phyloP scores from a whole-genome alignment of 2,113 vertebrate genomes.

The Clinocottus analis region DNA sequence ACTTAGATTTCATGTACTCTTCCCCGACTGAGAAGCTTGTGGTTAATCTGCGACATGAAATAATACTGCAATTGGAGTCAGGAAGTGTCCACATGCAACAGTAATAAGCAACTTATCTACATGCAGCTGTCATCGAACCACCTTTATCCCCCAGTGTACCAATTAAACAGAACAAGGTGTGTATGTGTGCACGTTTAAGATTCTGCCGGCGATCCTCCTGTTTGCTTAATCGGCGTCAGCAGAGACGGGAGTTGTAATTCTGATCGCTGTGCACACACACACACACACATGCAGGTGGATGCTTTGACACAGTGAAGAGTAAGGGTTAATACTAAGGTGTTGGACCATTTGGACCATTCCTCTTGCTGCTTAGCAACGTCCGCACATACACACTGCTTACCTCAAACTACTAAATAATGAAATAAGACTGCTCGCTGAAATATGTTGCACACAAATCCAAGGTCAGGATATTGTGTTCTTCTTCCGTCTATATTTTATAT shows the following conservation, averaged over 20 bases:
- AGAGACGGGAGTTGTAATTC: constrained; percentile 33
- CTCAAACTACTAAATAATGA: constrained; percentile 46
- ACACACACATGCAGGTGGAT: constrained; percentile 12
- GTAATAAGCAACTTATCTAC: constrained; percentile 45
- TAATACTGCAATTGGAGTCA: constrained; percentile 42
- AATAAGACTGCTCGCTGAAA: constrained; percentile 28
- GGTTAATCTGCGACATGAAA: constrained; percentile 33
- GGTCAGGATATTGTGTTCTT: not conserved
- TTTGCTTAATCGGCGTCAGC: constrained; percentile 44
- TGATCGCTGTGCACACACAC: constrained; percentile 3
- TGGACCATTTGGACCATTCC: constrained; percentile 35
- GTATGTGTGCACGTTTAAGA: constrained; percentile 16
- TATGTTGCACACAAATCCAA: constrained; percentile 26
- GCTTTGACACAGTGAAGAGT: not conserved
- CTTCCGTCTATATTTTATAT: not conserved
- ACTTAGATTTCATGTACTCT: constrained; percentile 18
- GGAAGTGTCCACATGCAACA: constrained; percentile 20
- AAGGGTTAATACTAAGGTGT: constrained; percentile 40
- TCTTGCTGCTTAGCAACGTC: constrained; percentile 68
- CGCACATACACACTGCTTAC: constrained; percentile 32
- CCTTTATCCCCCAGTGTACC: constrained; percentile 53
- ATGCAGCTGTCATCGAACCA: constrained; percentile 37
- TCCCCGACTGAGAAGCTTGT: not conserved
- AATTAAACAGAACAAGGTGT: constrained; percentile 62
- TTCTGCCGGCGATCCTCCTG: constrained; percentile 27